These are phyloP conservation scores for Acanthosoma haemorrhoidale DNA, from an alignment of 2,888 invertebrate species.

Conservation along the genomic window DNA sequence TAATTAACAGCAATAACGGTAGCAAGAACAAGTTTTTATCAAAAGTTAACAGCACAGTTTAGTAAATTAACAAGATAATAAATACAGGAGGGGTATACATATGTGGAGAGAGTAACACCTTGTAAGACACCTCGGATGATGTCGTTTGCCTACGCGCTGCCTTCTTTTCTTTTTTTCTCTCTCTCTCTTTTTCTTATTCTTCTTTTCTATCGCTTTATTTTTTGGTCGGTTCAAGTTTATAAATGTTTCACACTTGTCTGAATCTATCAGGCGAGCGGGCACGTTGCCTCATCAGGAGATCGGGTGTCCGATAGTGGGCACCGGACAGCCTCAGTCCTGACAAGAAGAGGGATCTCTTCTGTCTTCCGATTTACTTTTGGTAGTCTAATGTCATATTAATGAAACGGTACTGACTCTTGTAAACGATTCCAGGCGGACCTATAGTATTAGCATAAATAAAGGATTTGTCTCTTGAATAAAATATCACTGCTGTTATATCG, in stretches of 20 bases:
- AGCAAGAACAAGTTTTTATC: neutral
- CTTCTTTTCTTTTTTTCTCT: neutral
- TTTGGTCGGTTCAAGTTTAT: slow-evolving; percentile 2
- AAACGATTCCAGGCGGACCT: no score
- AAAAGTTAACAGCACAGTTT: neutral
- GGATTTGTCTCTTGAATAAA: no score
- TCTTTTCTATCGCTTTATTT: neutral
- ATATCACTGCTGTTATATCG: no score
- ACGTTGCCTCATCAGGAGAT: slow-evolving; percentile 14
- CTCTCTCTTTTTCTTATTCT: no score
- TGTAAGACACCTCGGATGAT: slow-evolving; percentile 28
- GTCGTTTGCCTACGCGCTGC: slow-evolving; percentile 22
- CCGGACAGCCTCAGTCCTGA: no score
- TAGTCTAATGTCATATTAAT: neutral
- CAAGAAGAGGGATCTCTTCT: neutral
- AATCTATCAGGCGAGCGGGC: neutral
- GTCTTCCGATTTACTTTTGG: neutral
- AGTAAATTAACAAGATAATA: slow-evolving; percentile 12
- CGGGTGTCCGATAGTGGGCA: neutral
- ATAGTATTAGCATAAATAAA: no score
- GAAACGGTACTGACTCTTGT: no score
- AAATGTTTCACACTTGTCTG: slow-evolving; percentile 27
- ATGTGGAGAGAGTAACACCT: slow-evolving; percentile 3
- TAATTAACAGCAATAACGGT: neutral
- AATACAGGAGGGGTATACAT: neutral